phyloP scores from a whole-genome alignment of 2,888 invertebrate species.

The Eupithecia abbreviata region DNA sequence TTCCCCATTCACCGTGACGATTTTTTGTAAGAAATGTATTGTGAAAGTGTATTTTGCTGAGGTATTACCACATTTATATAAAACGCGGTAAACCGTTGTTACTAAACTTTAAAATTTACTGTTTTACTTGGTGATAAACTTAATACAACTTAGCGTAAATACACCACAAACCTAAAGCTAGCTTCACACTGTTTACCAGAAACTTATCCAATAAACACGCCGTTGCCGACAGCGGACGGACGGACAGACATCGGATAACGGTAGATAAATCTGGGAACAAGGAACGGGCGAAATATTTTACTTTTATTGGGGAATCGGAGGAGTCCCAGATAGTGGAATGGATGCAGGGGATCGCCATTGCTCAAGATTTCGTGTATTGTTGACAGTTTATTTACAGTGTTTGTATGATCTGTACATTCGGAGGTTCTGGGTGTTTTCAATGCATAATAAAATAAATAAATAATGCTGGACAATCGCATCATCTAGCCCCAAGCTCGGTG shows the following conservation, averaged over 20 bases:
- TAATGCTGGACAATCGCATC: too few relatives aligned
- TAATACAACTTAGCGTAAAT: slow-evolving; percentile 7
- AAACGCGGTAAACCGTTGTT: neutral
- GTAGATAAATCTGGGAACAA: slow-evolving; percentile 44
- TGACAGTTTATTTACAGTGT: neutral
- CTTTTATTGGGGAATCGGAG: slow-evolving; percentile 31
- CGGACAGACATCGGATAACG: slow-evolving; percentile 32
- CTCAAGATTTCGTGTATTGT: neutral
- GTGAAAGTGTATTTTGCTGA: neutral
- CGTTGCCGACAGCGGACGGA: slow-evolving; percentile 30
- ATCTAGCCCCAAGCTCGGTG: too few relatives aligned
- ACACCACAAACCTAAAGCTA: neutral
- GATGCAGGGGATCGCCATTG: neutral
- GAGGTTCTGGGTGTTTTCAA: neutral
- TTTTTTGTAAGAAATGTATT: neutral
- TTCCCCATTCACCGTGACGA: neutral
- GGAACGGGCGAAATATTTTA: slow-evolving; percentile 37
- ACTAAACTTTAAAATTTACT: neutral
- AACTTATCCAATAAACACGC: slow-evolving; percentile 38
- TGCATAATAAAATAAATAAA: neutral
- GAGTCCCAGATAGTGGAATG: slow-evolving; percentile 14
- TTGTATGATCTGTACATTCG: neutral
- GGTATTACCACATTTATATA: neutral
- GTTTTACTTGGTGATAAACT: neutral
- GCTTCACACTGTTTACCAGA: slow-evolving; percentile 24